These are phyloP conservation scores for Escarpia spicata DNA, from an alignment of 2,888 invertebrate genomes.

Conservation along the genomic window DNA sequence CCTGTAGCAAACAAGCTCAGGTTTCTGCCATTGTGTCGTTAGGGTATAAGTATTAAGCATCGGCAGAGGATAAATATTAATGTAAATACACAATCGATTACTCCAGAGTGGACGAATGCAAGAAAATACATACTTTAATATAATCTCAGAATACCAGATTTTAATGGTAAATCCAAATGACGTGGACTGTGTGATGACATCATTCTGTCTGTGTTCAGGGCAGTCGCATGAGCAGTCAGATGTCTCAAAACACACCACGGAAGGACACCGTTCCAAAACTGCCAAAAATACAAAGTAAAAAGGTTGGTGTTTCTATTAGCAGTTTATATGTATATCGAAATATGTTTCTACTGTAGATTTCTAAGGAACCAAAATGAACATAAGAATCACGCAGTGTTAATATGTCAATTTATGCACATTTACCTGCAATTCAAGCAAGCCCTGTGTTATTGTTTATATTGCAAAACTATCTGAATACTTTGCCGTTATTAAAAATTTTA, in stretches of 20 bases:
- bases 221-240: slow-evolving; percentile 1
- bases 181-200: no score
- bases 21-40: no score
- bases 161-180: no score
- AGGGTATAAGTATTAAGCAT: no score
- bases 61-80: no score
- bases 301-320: background rate
- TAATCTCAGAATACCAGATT: no score
- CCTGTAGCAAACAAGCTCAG: no score
- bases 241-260: background rate
- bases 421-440: background rate
- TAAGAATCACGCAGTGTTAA: slow-evolving; percentile 26
- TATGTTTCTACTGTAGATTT: background rate
- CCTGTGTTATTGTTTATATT: background rate
- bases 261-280: background rate
- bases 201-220: background rate
- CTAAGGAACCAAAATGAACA: background rate
- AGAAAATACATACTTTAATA: no score
- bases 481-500: no score
- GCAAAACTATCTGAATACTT: no score
- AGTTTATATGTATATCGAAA: background rate
- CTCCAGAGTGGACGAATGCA: no score
- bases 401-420: background rate
- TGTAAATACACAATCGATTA: no score
- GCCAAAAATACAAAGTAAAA: background rate